phyloP scores from a whole-genome alignment of 1,140 invertebrate species.

The Zaprionus africanus region DNA sequence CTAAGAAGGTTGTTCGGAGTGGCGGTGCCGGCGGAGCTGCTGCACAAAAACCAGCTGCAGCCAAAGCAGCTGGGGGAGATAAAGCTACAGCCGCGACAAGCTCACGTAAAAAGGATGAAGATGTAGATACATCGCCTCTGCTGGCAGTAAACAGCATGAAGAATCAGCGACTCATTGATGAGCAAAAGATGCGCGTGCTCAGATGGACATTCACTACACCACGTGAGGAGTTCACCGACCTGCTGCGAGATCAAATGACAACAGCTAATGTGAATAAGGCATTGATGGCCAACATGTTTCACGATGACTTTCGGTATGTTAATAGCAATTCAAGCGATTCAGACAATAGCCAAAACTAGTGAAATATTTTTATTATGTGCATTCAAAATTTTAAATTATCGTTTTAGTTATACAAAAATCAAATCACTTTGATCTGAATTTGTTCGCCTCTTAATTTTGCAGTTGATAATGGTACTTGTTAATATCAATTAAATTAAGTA shows the following conservation, averaged over 20 bases:
- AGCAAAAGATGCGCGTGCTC: conserved; percentile 95
- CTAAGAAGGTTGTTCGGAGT: conserved; percentile 87
- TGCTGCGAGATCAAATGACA: conserved; percentile 96
- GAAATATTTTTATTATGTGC: not conserved
- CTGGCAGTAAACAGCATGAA: conserved; percentile 94
- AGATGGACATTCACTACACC: conserved; percentile 99
- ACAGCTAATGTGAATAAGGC: conserved; percentile 93
- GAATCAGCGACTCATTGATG: conserved; percentile 95
- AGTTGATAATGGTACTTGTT: not conserved
- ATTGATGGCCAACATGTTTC: conserved; percentile 96
- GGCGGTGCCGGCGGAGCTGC: conserved; percentile 79
- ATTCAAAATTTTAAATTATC: not conserved
- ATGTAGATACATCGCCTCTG: conserved; percentile 92
- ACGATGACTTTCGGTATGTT: conserved; percentile 92
- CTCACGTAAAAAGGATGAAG: conserved; percentile 91
- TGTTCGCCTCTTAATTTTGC: too few species aligned
- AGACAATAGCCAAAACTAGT: not conserved
- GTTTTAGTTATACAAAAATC: too few species aligned
- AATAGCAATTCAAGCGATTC: not conserved
- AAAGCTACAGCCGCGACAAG: conserved; percentile 84
- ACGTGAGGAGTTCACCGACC: conserved; percentile 96
- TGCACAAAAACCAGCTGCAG: conserved; percentile 84
- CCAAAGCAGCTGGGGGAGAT: conserved; percentile 84
- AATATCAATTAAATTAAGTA: not conserved
- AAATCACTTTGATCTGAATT: too few species aligned